Base-by-base conservation (phyloP, 2,888 invertebrate genomes). In the Drosophila longiperda region DNA sequence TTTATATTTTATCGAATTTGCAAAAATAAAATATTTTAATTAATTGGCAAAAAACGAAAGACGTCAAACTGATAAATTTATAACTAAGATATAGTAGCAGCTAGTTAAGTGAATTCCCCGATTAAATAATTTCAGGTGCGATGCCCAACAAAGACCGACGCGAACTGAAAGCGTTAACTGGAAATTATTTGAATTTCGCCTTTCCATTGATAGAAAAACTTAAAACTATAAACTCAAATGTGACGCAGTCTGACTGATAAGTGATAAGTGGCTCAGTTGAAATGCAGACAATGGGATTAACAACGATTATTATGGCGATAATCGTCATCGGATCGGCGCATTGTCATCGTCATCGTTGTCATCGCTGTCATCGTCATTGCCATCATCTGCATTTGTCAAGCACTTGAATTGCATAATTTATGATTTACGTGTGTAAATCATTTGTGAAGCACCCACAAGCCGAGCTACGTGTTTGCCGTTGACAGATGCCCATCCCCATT, bases 361-460 rank as follows among this genome's bases (percentile, higher is more conserved):
- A 59, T 63, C 55, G 26, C 26, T 32, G 45, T 53, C 34, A 34
- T 53, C 33, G 7, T 12, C 53, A 48, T 59, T 65, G 64, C 61
- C 70, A 61, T 73, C 87, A 87, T 82, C 88, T 88, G 89, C 87
- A 83, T 83, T 83, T 86, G 85, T 74, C 90, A 59, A 20, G 66
- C 90, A 86, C 89, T 86, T 80, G 60, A 89, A 78, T 60, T 66
- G 63, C 77, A 79, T 89, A 90, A 87, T 90, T 90, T 87, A 87
- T 90, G 86, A 87, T 87, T 87, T 90, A 66, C 68, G 87, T 73
- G 84, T 83, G 84, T 90, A 87, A 90, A 90, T 90, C 86, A 90
- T 71, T 73, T 83, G 71, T 90, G 69, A 86, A 90, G 90, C 64
- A 81, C 66, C 64, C 63, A 67, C 70, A 59, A 69, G 66, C 78